Conservation (phyloP, 2,888 invertebrate genomes). For the Drosophila yooni region DNA sequence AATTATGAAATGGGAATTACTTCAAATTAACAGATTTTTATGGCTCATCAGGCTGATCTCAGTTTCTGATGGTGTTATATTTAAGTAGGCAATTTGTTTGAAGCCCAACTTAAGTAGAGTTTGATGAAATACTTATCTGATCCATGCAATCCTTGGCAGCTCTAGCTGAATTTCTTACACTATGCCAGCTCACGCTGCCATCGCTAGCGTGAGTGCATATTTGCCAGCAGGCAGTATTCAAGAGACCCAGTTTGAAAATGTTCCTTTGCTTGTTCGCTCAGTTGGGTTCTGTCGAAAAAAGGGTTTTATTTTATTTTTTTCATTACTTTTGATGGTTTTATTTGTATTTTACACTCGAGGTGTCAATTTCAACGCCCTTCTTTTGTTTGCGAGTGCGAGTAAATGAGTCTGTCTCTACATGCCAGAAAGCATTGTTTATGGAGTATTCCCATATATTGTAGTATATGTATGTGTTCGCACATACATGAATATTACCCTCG, state of each 20-base stretch:
- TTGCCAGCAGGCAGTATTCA: conserved; percentile 46
- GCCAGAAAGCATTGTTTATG: conserved; percentile 34
- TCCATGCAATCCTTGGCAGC: not conserved
- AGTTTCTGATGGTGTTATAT: not conserved
- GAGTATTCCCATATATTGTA: conserved; percentile 19
- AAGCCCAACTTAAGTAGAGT: rapidly evolving
- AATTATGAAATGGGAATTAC: not conserved
- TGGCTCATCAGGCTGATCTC: not conserved
- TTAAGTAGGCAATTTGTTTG: not conserved
- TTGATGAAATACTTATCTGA: not conserved
- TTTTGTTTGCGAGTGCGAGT: conserved; percentile 62
- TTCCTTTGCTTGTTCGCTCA: conserved; percentile 33
- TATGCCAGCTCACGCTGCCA: conserved; percentile 31
- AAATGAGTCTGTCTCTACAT: conserved; percentile 41
- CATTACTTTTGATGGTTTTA: conserved; percentile 55
- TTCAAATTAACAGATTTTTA: not conserved
- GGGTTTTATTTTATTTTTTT: conserved; percentile 49
- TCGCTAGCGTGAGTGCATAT: conserved; percentile 42
- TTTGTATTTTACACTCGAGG: conserved; percentile 79
- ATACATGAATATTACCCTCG: conserved; percentile 73
- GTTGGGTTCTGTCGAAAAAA: conserved; percentile 50
- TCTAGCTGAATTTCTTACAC: not conserved
- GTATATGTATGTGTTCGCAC: not conserved
- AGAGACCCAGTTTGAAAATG: conserved; percentile 55
- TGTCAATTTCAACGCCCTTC: conserved; percentile 84